Percentiles rank a stretch among this genome's conserved stretches.
phyloP scores from a whole-genome alignment of 92 coral and sea anemone genomes.

The Heteractis magnifica region DNA sequence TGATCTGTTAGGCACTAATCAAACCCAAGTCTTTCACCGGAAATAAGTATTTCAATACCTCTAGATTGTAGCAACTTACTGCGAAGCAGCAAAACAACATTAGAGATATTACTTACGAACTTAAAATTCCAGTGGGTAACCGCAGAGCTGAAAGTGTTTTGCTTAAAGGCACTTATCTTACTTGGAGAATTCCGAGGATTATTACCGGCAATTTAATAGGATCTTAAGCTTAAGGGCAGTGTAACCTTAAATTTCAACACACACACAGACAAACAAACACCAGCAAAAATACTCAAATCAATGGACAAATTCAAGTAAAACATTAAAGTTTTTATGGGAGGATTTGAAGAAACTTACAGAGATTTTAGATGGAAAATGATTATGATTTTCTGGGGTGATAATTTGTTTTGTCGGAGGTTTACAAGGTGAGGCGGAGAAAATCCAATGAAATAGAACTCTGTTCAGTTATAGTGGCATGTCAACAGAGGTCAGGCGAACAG shows the following conservation, averaged over 20 bases:
- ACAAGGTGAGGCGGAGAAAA: neutral
- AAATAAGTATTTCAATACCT: slow-evolving; percentile 1
- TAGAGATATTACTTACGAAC: neutral
- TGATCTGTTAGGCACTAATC: neutral
- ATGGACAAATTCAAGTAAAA: neutral
- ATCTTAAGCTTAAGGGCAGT: slow-evolving; percentile 9
- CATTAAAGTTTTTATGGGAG: neutral
- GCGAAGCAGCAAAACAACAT: neutral
- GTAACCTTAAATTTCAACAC: neutral
- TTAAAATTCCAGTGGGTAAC: slow-evolving; percentile 13
- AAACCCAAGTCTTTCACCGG: neutral
- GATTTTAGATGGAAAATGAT: neutral
- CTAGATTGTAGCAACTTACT: neutral
- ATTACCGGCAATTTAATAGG: slow-evolving; percentile 25
- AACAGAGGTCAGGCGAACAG: slow-evolving; percentile 6
- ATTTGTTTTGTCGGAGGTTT: neutral
- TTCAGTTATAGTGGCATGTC: neutral
- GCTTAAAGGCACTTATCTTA: slow-evolving; percentile 15
- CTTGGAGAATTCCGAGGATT: neutral
- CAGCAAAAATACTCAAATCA: too few species aligned
- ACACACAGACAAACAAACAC: neutral
- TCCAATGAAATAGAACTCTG: slow-evolving; percentile 1
- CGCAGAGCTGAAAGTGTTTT: slow-evolving; percentile 10
- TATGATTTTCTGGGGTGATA: neutral
- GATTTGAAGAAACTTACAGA: neutral